Conservation (phyloP, 92 coral and sea anemone species). For the Porites evermanni region DNA sequence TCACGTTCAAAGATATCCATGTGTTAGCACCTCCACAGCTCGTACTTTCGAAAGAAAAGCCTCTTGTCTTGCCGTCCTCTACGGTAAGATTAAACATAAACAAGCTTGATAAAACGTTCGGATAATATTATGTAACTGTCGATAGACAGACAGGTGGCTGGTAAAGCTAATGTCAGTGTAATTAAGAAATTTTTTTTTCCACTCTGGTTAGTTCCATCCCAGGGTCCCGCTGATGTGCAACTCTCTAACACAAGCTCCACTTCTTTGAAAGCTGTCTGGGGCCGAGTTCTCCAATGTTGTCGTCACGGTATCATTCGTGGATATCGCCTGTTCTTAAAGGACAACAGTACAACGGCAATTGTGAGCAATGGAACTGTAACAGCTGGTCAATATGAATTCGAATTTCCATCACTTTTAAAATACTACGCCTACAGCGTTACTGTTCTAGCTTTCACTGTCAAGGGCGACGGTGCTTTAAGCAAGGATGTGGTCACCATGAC, state of each 20-base stretch:
- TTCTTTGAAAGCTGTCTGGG: constrained; percentile 64
- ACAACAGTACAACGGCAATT: constrained; percentile 12
- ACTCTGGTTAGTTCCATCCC: constrained; percentile 49
- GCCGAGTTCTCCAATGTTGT: constrained; percentile 27
- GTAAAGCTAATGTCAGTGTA: not conserved
- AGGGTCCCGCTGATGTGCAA: constrained; percentile 37
- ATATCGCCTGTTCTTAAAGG: constrained; percentile 61
- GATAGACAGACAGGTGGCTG: too few species aligned
- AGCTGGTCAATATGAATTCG: constrained; percentile 5
- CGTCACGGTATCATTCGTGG: constrained; percentile 72
- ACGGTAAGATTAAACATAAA: too few species aligned
- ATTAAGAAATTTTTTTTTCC: not conserved
- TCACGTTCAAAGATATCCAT: too few species aligned
- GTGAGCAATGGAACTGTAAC: constrained; percentile 7
- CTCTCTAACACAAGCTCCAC: constrained; percentile 61
- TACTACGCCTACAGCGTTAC: constrained; percentile 52
- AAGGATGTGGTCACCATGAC: constrained; percentile 46
- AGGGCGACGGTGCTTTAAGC: constrained; percentile 66
- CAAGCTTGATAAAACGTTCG: too few species aligned
- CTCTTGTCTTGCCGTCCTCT: too few species aligned
- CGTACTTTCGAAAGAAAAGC: too few species aligned
- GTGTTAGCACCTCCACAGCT: too few species aligned
- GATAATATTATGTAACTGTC: too few species aligned
- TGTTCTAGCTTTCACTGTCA: constrained; percentile 62
- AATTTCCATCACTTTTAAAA: constrained; percentile 36